Percentiles rank a stretch among this genome's conserved stretches.
phyloP scores from a whole-genome alignment of 2,797 vertebrate genomes.

The Hippoglossus hippoglossus region DNA sequence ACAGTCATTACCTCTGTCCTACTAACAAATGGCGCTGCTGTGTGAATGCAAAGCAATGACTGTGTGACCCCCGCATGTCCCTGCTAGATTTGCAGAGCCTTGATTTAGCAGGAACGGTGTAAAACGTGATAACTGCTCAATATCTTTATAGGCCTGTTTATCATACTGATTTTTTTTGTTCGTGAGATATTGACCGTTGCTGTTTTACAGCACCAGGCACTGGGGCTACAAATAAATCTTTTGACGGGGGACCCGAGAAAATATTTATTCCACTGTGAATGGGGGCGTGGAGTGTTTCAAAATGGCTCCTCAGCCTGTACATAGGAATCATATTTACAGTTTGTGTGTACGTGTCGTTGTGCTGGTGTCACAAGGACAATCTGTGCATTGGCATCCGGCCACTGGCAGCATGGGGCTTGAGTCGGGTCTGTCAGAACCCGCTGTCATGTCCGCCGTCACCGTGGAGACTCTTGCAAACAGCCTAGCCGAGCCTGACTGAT shows the following conservation, averaged over 20 bases:
- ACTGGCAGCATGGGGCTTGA: conserved; percentile 63
- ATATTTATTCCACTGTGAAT: conserved; percentile 55
- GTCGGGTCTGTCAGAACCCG: conserved; percentile 65
- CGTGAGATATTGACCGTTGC: conserved; percentile 59
- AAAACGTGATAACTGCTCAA: conserved; percentile 61
- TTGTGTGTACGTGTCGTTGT: conserved; percentile 42
- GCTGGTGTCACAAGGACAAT: conserved; percentile 60
- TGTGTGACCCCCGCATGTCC: conserved; percentile 17
- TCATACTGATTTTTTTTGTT: conserved; percentile 61
- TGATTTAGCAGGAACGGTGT: conserved; percentile 67
- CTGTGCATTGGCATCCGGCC: conserved; percentile 62
- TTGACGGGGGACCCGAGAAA: conserved; percentile 33
- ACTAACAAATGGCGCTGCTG: conserved; percentile 67
- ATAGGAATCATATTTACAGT: conserved; percentile 37
- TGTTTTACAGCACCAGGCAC: conserved; percentile 45
- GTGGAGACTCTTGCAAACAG: conserved; percentile 62
- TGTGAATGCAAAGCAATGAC: conserved; percentile 50
- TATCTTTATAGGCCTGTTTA: conserved; percentile 69
- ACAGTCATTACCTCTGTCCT: conserved; percentile 76
- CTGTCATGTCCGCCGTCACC: conserved; percentile 68
- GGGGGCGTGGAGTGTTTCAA: conserved; percentile 45
- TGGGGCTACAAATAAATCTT: conserved; percentile 61
- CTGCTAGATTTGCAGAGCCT: conserved; percentile 17
- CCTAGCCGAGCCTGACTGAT: conserved; percentile 69
- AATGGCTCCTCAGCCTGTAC: conserved; percentile 51